Evolutionary conservation across 2,888 invertebrate species (phyloP).

Genomic region (Phytoseiulus persimilis): DNA sequence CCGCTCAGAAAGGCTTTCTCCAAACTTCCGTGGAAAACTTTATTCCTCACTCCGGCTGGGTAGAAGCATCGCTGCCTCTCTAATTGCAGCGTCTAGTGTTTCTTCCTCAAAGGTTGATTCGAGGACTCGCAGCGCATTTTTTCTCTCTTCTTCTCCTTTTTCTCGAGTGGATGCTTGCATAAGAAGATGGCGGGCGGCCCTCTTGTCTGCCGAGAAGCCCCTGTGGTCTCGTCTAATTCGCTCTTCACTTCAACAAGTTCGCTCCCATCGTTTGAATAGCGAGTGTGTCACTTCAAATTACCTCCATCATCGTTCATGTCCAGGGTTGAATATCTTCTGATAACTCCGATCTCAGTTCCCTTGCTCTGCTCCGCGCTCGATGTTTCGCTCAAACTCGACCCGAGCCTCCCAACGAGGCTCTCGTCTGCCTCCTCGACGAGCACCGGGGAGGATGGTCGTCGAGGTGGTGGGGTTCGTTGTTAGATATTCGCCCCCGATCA

Average conservation of each 20-base stretch:
- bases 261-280: not conserved
- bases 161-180: not conserved
- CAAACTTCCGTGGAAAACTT: not conserved
- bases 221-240: not conserved
- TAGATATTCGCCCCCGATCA: not conserved
- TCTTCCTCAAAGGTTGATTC: too few relatives aligned
- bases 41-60: too few relatives aligned
- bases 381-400: not conserved
- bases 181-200: not conserved
- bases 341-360: not conserved
- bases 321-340: not conserved
- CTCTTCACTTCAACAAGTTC: not conserved
- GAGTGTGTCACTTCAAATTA: conserved; percentile 5
- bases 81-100: too few relatives aligned
- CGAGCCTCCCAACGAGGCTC: not conserved
- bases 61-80: too few relatives aligned
- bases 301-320: not conserved
- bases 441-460: not conserved
- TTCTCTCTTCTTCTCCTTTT: too few relatives aligned
- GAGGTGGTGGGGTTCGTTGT: not conserved
- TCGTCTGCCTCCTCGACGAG: not conserved
- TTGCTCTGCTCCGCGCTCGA: not conserved
- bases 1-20: not conserved
- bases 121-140: too few relatives aligned
- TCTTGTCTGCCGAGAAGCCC: not conserved